Evolutionary conservation across 2,888 invertebrate species (phyloP), one percentile per base, ranked within the genome.

Genomic region (Amblyjoppa fuscipennis): DNA sequence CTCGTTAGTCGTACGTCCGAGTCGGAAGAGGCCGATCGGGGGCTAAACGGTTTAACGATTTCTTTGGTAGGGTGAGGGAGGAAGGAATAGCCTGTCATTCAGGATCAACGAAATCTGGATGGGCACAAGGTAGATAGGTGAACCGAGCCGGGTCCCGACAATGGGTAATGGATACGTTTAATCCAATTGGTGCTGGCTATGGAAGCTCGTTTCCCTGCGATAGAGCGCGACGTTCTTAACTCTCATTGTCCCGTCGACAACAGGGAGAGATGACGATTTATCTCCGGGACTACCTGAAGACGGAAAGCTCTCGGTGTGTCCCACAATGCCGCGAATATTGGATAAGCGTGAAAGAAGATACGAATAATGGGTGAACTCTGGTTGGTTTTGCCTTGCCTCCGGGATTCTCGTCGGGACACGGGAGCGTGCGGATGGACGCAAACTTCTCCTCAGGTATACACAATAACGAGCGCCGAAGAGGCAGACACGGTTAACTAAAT

Each of bases 151-250:
- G 73, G 71, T 84, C 77, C 79, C 78, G 85, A 92, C 93, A 92
- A 93, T 92, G 88, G 84, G 93, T 94, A 94, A 94, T 93, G 89
- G 93, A 94, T 94, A 93, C 91, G 87, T 93, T 93, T 94, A 94
- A 94, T 94, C 93, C 93, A 94, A 94, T 94, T 94, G 93, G 90
- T 90, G 83, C 84, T 84, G 84, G 79, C 79, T 81, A 84, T 70
- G 76, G 74, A 82, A 41, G n/a, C 45, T 69, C 64, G 70, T 77
- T 78, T 61, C 49, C 51, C 20, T 51, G 71, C 69, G 73, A 81
- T 34, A 41, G 34, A 71, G 66, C 75, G 59, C 73, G 69, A 78
- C 59, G 45, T 13, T 51, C 25, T 51, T 68, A 56, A 68, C 56
- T 64, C 28, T 77, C 76, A 56, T 83, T 84, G 83, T 85, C 45